These are phyloP conservation scores for Podarcis raffonei DNA, from an alignment of 2,113 vertebrate species.

Conservation along the genomic window DNA sequence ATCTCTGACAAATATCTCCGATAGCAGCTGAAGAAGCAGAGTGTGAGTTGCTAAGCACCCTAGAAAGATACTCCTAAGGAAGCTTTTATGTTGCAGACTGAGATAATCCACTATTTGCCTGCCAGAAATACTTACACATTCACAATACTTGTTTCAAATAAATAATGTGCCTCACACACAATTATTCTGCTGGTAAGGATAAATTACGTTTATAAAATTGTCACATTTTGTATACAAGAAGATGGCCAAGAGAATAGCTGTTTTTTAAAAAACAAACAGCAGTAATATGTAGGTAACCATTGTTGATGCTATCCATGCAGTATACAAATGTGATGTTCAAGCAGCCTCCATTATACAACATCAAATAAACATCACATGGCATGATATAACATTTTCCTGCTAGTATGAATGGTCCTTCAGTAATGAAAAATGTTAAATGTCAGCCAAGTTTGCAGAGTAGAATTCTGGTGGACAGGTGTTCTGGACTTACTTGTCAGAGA, in stretches of 20 bases:
- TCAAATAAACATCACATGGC: not conserved
- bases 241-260: slow-evolving; percentile 47
- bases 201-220: slow-evolving; percentile 23
- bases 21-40: not conserved
- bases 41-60: slow-evolving; percentile 42
- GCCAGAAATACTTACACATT: slow-evolving; percentile 52
- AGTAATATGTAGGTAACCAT: too few relatives aligned
- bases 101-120: slow-evolving; percentile 54
- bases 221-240: slow-evolving; percentile 47
- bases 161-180: not conserved
- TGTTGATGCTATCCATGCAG: slow-evolving; percentile 54
- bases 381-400: slow-evolving; percentile 50
- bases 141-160: slow-evolving; percentile 60
- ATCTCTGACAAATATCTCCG: slow-evolving; percentile 20
- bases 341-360: not conserved
- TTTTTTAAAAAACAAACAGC: not conserved
- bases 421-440: slow-evolving; percentile 59
- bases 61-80: slow-evolving; percentile 50
- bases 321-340: slow-evolving; percentile 21
- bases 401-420: slow-evolving; percentile 33
- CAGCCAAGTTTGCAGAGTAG: slow-evolving; percentile 18
- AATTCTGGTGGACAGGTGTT: slow-evolving; percentile 44
- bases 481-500: slow-evolving; percentile 99
- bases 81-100: slow-evolving; percentile 41
- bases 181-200: not conserved